A percentile compares a stretch with the other conserved stretches of the same genome.
These are phyloP conservation scores for Colletes latitarsis DNA, from an alignment of 1,140 invertebrate genomes.

Conservation along the genomic window DNA sequence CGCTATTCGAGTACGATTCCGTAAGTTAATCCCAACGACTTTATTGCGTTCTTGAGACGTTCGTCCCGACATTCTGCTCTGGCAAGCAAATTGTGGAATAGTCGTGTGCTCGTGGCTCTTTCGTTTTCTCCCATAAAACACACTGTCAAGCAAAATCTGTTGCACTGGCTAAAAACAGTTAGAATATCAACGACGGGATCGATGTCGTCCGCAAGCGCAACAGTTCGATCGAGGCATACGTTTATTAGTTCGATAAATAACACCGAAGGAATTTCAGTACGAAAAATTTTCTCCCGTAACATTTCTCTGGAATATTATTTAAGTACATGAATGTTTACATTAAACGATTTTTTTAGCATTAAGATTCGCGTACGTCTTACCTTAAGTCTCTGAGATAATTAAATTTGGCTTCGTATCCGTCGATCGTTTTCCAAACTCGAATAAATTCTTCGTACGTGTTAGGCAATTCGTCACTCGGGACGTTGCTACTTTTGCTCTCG, in stretches of 20 bases:
- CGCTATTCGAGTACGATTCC: conserved; percentile 23
- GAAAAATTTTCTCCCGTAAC: conserved; percentile 61
- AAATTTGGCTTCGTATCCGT: conserved; percentile 46
- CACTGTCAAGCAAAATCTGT: conserved; percentile 67
- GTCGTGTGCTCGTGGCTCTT: conserved; percentile 39
- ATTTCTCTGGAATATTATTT: conserved; percentile 49
- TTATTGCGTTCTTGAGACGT: conserved; percentile 18
- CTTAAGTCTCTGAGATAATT: conserved; percentile 34
- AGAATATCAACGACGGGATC: conserved; percentile 64
- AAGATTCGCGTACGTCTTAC: conserved; percentile 4
- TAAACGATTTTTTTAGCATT: neutral
- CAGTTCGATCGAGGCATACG: conserved; percentile 27
- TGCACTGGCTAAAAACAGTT: conserved; percentile 63
- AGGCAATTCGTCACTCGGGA: neutral
- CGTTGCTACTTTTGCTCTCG: neutral
- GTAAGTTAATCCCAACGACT: conserved; percentile 49
- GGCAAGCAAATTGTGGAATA: conserved; percentile 58
- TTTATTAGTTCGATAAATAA: conserved; percentile 66
- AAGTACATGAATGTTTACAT: neutral
- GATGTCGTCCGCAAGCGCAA: conserved; percentile 23
- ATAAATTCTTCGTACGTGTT: conserved; percentile 38
- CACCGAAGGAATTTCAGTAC: conserved; percentile 61
- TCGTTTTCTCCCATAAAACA: conserved; percentile 63
- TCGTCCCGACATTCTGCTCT: neutral
- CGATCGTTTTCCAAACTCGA: conserved; percentile 42